Conservation (phyloP, 2,888 invertebrate genomes). For the Mycalesis mineus region DNA sequence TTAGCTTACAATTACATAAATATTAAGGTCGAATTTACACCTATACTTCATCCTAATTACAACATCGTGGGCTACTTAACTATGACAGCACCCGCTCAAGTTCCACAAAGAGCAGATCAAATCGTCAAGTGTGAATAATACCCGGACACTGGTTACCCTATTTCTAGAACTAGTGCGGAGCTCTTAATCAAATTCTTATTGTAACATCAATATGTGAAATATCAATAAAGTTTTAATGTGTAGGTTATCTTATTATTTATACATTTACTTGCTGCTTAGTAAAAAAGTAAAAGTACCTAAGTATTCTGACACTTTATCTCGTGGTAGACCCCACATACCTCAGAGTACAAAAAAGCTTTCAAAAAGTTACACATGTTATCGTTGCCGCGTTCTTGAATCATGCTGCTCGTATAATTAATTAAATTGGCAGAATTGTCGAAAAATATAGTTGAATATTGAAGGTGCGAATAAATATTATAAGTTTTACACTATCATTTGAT, state of each 20-base stretch:
- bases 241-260: conserved; percentile 8
- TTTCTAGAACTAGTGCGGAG: neutral
- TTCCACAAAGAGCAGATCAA: neutral
- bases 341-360: neutral
- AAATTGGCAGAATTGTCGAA: neutral
- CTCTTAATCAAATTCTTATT: conserved; percentile 8
- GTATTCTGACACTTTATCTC: conserved; percentile 16
- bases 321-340: neutral
- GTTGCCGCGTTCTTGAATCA: too few relatives aligned
- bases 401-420: too few relatives aligned
- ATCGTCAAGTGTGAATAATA: neutral
- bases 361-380: too few relatives aligned
- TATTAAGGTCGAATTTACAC: conserved; percentile 29
- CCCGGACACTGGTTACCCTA: neutral
- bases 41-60: conserved; percentile 15
- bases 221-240: conserved; percentile 10
- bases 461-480: neutral
- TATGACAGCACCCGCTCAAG: neutral
- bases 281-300: conserved; percentile 5
- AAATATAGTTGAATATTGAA: neutral
- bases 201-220: conserved; percentile 16
- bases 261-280: conserved; percentile 5
- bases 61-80: conserved; percentile 13
- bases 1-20: conserved; percentile 28
- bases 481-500: neutral